Percentiles rank a stretch among this genome's conserved stretches.
Evolutionary conservation across 2,888 invertebrate genomes (phyloP).

Genomic region (Nymphalis urticae): DNA sequence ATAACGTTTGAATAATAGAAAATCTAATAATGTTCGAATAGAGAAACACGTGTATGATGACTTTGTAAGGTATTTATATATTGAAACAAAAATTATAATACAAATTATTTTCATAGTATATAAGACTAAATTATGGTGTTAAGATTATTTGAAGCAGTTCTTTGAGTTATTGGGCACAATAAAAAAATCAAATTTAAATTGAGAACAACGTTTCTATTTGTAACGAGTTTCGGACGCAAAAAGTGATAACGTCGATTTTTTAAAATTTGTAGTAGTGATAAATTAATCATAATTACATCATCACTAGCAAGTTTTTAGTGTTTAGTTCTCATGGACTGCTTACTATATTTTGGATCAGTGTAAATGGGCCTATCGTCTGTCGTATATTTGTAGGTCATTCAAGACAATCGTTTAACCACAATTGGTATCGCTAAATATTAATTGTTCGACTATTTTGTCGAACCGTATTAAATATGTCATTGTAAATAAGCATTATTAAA

Average conservation of each 20-base stretch:
- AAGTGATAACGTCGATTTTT: background rate
- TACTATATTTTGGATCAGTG: too few relatives aligned
- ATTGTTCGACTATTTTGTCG: too few relatives aligned
- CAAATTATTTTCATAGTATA: background rate
- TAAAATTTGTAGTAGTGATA: background rate
- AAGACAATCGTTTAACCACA: too few relatives aligned
- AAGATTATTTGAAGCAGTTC: background rate
- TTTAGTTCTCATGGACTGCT: too few relatives aligned
- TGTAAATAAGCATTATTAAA: background rate
- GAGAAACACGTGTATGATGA: slow-evolving; percentile 15
- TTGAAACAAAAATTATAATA: background rate
- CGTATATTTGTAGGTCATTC: too few relatives aligned
- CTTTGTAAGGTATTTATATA: background rate
- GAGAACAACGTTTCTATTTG: background rate
- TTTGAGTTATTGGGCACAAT: background rate
- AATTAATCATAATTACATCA: too few relatives aligned
- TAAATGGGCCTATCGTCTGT: too few relatives aligned
- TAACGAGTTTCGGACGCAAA: background rate
- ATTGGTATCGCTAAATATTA: too few relatives aligned
- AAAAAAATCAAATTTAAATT: background rate
- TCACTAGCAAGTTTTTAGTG: too few relatives aligned
- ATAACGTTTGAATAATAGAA: background rate
- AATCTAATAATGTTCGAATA: background rate
- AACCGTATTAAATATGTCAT: too few relatives aligned
- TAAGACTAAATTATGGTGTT: background rate